A percentile compares a stretch with the other conserved stretches of the same genome.
These are phyloP conservation scores for Myotis yumanensis DNA, from an alignment of 2,113 vertebrate genomes.

Conservation along the genomic window DNA sequence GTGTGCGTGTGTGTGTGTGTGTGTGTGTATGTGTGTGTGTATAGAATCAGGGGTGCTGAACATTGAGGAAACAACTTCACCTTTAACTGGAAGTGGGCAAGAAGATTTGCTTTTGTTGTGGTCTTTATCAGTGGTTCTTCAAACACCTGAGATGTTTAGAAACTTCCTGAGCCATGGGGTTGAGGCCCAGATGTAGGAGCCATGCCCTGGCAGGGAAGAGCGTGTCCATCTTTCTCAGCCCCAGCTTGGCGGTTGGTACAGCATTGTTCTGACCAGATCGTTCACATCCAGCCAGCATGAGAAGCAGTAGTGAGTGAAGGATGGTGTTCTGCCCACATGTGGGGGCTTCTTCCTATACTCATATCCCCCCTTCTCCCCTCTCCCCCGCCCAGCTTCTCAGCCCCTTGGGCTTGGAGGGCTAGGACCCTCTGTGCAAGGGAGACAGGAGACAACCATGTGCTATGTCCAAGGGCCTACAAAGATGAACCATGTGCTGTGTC, in stretches of 20 bases:
- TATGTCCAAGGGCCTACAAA: no score
- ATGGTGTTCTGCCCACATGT: fast-evolving
- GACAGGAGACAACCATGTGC: not conserved
- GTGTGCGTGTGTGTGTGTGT: no score
- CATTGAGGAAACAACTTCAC: not conserved
- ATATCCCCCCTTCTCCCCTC: no score
- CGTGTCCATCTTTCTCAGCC: fast-evolving
- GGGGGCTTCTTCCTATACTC: not conserved
- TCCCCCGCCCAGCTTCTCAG: not conserved
- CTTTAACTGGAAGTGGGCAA: not conserved
- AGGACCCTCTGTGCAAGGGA: not conserved
- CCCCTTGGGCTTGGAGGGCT: not conserved
- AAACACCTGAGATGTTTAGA: not conserved
- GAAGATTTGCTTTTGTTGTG: not conserved
- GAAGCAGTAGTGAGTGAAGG: not conserved
- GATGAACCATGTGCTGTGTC: not conserved
- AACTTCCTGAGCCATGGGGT: fast-evolving
- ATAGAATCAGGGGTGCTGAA: not conserved
- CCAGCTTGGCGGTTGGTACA: fast-evolving
- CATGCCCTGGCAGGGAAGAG: not conserved
- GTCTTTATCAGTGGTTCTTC: not conserved
- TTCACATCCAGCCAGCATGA: not conserved
- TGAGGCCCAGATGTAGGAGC: no score
- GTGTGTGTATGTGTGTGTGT: no score
- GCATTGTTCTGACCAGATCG: not conserved